These are phyloP conservation scores for Sebastes nivosus DNA, from an alignment of 2,797 vertebrate species.

Conservation along the genomic window DNA sequence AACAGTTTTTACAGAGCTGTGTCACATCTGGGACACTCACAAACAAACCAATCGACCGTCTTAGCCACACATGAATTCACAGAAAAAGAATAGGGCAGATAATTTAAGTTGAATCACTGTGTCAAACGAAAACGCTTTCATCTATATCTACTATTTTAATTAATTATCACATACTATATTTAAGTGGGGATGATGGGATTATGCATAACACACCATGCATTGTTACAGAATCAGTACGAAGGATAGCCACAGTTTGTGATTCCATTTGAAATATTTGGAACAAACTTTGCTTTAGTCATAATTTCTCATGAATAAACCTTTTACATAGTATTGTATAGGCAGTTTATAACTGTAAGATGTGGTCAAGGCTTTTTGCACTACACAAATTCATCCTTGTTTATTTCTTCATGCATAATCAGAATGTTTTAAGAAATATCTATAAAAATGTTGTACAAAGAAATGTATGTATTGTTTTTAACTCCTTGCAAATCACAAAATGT, in stretches of 20 bases:
- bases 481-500: conserved; percentile 34
- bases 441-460: conserved; percentile 56
- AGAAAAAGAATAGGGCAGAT: neutral
- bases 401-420: conserved; percentile 37
- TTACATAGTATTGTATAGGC: conserved; percentile 20
- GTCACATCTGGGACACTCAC: conserved; percentile 5
- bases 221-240: conserved; percentile 50
- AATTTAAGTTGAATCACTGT: conserved; percentile 42
- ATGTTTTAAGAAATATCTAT: conserved; percentile 31
- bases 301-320: conserved; percentile 22
- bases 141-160: conserved; percentile 42
- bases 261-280: conserved; percentile 30
- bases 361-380: conserved; percentile 67
- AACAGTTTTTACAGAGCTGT: conserved; percentile 6
- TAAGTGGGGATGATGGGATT: conserved; percentile 27
- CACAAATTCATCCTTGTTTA: conserved; percentile 36
- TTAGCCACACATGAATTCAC: conserved; percentile 36
- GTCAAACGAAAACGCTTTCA: conserved; percentile 16
- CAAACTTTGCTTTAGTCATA: neutral
- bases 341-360: conserved; percentile 38
- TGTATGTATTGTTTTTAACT: conserved; percentile 38
- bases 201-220: conserved; percentile 14
- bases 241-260: conserved; percentile 27
- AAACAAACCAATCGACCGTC: neutral
- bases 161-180: conserved; percentile 45